These are phyloP conservation scores for Acanthopagrus latus DNA, from an alignment of 2,797 vertebrate genomes.

Conservation along the genomic window DNA sequence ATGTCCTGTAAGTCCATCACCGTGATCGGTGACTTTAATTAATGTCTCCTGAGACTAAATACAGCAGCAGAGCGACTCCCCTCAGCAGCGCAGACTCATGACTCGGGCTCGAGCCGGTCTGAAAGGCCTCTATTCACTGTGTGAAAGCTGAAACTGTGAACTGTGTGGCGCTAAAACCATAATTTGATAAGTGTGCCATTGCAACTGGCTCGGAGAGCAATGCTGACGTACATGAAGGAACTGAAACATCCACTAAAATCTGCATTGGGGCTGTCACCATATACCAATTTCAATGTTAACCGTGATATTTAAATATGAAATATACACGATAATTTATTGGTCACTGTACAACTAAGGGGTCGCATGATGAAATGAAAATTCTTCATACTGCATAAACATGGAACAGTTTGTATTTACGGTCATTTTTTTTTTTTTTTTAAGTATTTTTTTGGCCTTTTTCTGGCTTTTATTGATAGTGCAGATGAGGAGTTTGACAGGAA, in stretches of 20 bases:
- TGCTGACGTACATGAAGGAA: not conserved
- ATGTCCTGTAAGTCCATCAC: slow-evolving; percentile 18
- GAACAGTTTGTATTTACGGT: too few relatives aligned
- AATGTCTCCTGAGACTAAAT: not conserved
- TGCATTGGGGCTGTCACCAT: not conserved
- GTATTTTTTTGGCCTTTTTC: too few relatives aligned
- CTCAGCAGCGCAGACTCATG: not conserved
- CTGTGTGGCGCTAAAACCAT: not conserved
- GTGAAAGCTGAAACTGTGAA: too few relatives aligned
- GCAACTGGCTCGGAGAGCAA: not conserved
- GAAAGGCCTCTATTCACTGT: not conserved
- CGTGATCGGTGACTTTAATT: slow-evolving; percentile 21
- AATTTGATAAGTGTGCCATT: not conserved
- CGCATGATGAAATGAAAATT: too few relatives aligned
- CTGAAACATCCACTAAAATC: not conserved
- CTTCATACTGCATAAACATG: too few relatives aligned
- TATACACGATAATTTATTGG: too few relatives aligned
- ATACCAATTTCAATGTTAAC: too few relatives aligned
- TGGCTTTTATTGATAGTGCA: too few relatives aligned
- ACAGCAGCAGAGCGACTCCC: slow-evolving; percentile 10
- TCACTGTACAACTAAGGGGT: too few relatives aligned
- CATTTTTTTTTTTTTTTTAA: too few relatives aligned
- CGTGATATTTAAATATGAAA: too few relatives aligned
- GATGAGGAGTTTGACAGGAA: too few relatives aligned
- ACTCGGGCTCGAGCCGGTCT: not conserved